Conservation (phyloP, 2,797 vertebrate species). For the Sparidentex hasta region DNA sequence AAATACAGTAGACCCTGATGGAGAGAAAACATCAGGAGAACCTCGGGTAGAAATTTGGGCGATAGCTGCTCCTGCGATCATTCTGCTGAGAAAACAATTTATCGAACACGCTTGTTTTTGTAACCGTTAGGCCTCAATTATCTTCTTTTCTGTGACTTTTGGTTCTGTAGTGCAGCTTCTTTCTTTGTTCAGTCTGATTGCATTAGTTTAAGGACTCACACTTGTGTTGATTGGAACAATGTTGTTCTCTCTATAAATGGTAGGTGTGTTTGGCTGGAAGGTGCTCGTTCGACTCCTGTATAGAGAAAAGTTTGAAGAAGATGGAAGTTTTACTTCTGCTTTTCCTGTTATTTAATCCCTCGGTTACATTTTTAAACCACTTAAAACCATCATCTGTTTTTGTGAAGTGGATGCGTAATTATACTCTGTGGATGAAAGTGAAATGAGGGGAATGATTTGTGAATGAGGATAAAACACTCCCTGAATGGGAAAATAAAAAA, state of each 20-base stretch:
- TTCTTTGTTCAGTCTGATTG: slow-evolving; percentile 8
- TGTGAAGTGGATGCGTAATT: not conserved
- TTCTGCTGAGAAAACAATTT: not conserved
- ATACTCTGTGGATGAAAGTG: not conserved
- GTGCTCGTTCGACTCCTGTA: not conserved
- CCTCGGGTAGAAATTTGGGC: not conserved
- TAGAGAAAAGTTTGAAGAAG: not conserved
- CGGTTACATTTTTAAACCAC: not conserved
- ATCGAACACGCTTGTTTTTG: not conserved
- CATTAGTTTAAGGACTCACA: slow-evolving; percentile 21
- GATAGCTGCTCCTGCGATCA: not conserved
- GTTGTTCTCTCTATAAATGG: slow-evolving; percentile 18
- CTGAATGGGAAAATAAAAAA: not conserved
- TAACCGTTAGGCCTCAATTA: not conserved
- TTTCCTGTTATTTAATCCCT: not conserved
- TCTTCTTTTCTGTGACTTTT: not conserved
- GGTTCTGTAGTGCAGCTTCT: not conserved
- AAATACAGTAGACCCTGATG: not conserved
- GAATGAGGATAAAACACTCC: not conserved
- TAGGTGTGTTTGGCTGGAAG: not conserved
- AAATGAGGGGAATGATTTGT: not conserved
- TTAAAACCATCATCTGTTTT: not conserved
- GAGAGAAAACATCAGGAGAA: not conserved
- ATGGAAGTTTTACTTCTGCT: not conserved
- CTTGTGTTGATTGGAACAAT: slow-evolving; percentile 32